Base-by-base conservation (phyloP, 1,140 invertebrate genomes). In the Drosophila pseudoananassae region DNA sequence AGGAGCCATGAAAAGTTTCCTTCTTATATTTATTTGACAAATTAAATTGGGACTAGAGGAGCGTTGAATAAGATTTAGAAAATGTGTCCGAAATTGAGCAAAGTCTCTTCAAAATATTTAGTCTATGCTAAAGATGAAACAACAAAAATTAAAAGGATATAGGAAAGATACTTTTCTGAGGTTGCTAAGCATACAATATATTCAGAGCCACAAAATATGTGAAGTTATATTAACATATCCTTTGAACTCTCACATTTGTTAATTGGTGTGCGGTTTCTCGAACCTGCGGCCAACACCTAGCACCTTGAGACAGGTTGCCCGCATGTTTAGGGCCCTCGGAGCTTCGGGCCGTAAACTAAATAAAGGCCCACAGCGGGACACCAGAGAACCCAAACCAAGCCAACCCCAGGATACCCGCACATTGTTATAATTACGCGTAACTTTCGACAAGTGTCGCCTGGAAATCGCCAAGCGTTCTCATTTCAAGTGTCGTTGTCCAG, bases 391-490 rank as follows among this genome's bases (percentile, higher is more conserved):
- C 25, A 27, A 4, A 27, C 25, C 25, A 27, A 5, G 5, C 29
- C 27, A 36, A 33, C 33, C 59, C 53, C 54, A 38, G 51, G 27
- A 47, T 36, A 36, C 73, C 73, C 63, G 53, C 73, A 68, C 74
- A 68, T 64, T 63, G 82, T 87, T 74, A 77, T 87, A 87, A 87
- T 88, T 87, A 87, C 83, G 82, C 83, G 83, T 61, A 87, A 87
- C 78, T 87, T 87, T 85, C 82, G 82, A 88, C 82, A 85, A 85
- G 82, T 85, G 82, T 85, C 78, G 82, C 66, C 75, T 59, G 54
- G 74, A 85, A 84, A 85, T 85, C 81, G 80, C 78, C 83, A 87
- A 56, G 46, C 66, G 63, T 56, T 69, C 66, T 56, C 51, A 69
- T 69, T 49, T 69, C 63, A 68, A 69, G 64, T 69, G 54, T 20